Percentiles rank a stretch among this genome's conserved stretches.
Evolutionary conservation across 30 jellyfish, hydroid and myxozoan genomes (phyloP).

Genomic region (Chrysaora quinquecirrha): DNA sequence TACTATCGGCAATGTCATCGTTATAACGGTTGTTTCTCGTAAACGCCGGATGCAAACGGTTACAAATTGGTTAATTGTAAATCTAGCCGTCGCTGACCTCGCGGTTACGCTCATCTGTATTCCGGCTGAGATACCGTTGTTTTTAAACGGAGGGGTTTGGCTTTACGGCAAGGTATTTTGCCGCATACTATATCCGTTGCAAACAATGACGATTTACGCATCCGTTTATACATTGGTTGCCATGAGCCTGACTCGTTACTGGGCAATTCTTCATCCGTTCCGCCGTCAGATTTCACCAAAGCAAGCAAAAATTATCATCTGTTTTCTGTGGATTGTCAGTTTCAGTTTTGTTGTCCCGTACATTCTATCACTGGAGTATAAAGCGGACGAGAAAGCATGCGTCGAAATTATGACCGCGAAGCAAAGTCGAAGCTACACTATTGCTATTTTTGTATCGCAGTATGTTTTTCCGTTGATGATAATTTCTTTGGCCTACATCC

Average conservation of each 20-base stretch:
- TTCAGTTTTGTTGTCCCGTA: conserved; percentile 87
- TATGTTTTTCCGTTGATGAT: conserved; percentile 82
- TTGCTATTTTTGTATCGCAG: conserved; percentile 88
- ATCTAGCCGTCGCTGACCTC: conserved; percentile 92
- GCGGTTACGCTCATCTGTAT: conserved; percentile 83
- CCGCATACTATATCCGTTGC: conserved; percentile 88
- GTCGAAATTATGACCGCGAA: conserved; percentile 56
- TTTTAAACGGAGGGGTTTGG: conserved; percentile 68
- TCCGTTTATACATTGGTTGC: conserved; percentile 94
- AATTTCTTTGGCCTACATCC: conserved; percentile 76
- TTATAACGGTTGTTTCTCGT: conserved; percentile 75
- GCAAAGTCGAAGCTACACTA: conserved; percentile 80
- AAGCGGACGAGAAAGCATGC: conserved; percentile 47
- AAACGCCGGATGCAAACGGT: conserved; percentile 97
- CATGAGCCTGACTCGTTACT: conserved; percentile 88
- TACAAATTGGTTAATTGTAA: conserved; percentile 93
- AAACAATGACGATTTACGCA: conserved; percentile 89
- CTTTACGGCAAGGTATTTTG: conserved; percentile 87
- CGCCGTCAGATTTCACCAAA: conserved; percentile 85
- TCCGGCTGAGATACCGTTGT: conserved; percentile 92
- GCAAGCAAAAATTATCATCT: conserved; percentile 81
- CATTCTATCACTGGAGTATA: conserved; percentile 61
- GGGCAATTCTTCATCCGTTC: conserved; percentile 95
- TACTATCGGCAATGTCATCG: conserved; percentile 83
- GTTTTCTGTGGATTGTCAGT: conserved; percentile 86